These are phyloP conservation scores for Cephalopterus ornatus DNA, from an alignment of 2,113 vertebrate genomes.

Conservation along the genomic window DNA sequence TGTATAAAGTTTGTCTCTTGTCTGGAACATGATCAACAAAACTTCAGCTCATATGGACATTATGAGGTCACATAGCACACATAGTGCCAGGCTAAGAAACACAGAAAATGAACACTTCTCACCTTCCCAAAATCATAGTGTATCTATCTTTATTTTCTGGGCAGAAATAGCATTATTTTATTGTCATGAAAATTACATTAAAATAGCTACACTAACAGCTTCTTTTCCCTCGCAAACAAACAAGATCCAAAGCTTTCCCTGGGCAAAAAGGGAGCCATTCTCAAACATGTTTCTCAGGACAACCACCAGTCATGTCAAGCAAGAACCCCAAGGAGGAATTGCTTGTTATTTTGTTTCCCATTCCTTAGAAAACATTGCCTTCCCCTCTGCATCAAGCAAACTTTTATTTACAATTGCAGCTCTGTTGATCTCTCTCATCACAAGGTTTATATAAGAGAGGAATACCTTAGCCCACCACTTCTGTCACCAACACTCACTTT, in stretches of 20 bases:
- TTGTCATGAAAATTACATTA: neutral
- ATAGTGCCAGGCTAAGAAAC: neutral
- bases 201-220: neutral
- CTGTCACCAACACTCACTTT: neutral
- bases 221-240: neutral
- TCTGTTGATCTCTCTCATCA: conserved; percentile 1
- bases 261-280: neutral
- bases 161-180: neutral
- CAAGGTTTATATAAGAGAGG: neutral
- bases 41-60: neutral
- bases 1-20: neutral
- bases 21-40: neutral
- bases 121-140: neutral
- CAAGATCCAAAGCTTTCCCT: neutral
- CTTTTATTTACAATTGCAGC: neutral
- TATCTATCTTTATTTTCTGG: neutral
- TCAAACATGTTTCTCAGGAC: neutral
- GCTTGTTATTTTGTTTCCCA: neutral
- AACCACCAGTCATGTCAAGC: neutral
- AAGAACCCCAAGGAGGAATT: neutral
- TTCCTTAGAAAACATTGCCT: neutral
- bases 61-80: neutral
- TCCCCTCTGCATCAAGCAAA: neutral
- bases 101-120: neutral
- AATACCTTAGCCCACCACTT: conserved; percentile 7